Base-by-base conservation (phyloP, 2,797 vertebrate genomes). In the Neopelma chrysocephalum region DNA sequence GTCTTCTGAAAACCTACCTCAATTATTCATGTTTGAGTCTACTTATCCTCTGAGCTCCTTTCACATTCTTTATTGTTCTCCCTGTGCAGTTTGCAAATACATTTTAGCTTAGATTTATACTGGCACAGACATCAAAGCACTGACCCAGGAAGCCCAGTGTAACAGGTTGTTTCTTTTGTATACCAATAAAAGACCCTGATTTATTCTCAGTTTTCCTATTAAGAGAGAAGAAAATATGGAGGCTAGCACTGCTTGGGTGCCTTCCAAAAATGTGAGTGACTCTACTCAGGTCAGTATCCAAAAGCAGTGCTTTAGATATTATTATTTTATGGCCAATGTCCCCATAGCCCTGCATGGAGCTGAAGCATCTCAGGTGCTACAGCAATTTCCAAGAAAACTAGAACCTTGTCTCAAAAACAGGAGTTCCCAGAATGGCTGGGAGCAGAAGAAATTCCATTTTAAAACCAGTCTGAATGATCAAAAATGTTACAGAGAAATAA, bases 191-290 rank as follows among this genome's bases (percentile, higher is more conserved):
- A 87, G 64, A 77, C 42, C 36, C 43, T 84, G 80, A 94, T 96
- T 95, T 95, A 92, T 94, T 90, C 38, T 87, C 81, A 50, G 73
- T 93, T 96, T 96, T 80, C 27, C 58, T 84, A 34, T 36, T 13
- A 76, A n/a, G 31, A 91, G 18, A 83, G 54, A 90, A 83, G 68
- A 80, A 95, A 93, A 92, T 75, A 87, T 25, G 50, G 65, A 94
- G 56, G 65, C 61, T 51, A 26, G 57, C 86, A 78, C 50, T 62
- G 31, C 83, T 82, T 96, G 73, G 36, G 31, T 83, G 58, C 79
- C 79, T 82, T 77, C 86, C 92, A 94, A 92, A 95, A 91, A 62
- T 38, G n/a, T 45, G 82, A 81, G 69, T 87, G 77, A 79, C 88
- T 95, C 94, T 86, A 60, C 53, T 71, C 40, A 54, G 72, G 60